Evolutionary conservation across 2,113 vertebrate species (phyloP), one percentile per base, ranked within the genome.

Genomic region (Pantherophis guttatus): DNA sequence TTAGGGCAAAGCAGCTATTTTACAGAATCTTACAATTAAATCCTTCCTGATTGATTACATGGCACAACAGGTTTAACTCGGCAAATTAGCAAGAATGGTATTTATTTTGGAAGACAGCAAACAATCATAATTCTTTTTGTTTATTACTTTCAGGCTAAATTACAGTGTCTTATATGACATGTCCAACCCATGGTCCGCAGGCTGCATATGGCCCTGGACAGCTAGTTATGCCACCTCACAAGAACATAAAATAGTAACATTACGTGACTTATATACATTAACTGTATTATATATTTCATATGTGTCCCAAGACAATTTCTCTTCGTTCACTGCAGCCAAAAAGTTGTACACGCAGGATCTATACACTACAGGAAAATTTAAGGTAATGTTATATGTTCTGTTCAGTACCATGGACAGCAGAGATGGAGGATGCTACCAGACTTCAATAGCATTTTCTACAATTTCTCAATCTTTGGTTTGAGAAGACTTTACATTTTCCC

Each of bases 71-170:
- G 0, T 62, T 90, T 87, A 93, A 15, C 1, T 88, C 53, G 93
- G 23, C 75, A 1, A 50, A 39, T 85, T 48, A n/a, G 88, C 0
- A 44, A 75, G 7, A 52, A 26, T 12, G 7, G 39, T 55, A 4
- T 52, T 1, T 0, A 3, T 55, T 89, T 86, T 23, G 39, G 90
- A 0, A 0, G 29, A 90, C n/a, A 59, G 90, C 0, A 0, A 0
- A 0, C 0, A 0, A 29, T n/a, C 48, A 81, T 90, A 57, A 86
- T 91, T 89, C 50, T 65, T 39, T 58, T 89, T 3, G 1, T 54
- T 0, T 0, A 6, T 23, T 0, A 12, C 0, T 0, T 12, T 1
- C 81, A 0, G 0, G 12, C 7, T 58, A 0, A 0, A 29, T 91
- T 23, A 11, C 33, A 1, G 53, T 19, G 86, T 57, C 55, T 44